Conservation (phyloP, 35 echinoderm and acorn worm genomes). For the Patiria miniata region DNA sequence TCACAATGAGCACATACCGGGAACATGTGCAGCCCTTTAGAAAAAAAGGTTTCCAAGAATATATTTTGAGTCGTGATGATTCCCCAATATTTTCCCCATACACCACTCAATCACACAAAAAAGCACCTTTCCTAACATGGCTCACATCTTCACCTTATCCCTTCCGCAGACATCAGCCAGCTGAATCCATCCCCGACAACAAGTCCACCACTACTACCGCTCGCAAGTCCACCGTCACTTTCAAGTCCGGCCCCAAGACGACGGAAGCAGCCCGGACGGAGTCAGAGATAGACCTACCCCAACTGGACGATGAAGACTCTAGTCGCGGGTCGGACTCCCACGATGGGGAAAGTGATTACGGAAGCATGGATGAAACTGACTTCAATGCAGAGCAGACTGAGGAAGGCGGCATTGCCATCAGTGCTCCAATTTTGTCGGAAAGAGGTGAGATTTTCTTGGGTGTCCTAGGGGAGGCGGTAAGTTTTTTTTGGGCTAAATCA, state of each 20-base stretch:
- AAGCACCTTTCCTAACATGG: no score
- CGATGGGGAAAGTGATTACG: conserved; percentile 7
- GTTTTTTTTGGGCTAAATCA: no score
- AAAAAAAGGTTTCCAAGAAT: no score
- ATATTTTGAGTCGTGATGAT: no score
- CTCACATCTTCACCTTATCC: no score
- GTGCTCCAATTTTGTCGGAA: conserved; percentile 3
- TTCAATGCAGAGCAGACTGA: neutral
- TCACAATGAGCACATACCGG: no score
- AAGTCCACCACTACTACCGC: neutral
- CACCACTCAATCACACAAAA: no score
- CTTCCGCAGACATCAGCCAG: neutral
- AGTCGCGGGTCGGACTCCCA: conserved; percentile 1
- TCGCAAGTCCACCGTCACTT: neutral
- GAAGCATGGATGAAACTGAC: conserved; percentile 20
- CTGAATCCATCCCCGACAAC: neutral
- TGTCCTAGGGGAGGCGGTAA: no score
- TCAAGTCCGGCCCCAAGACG: neutral
- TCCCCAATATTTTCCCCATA: no score
- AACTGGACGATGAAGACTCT: neutral
- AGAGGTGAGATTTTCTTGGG: neutral
- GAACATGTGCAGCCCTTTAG: no score
- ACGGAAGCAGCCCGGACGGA: neutral
- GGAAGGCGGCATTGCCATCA: neutral
- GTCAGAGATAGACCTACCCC: neutral